phyloP scores from a whole-genome alignment of 2,113 vertebrate genomes.

The Ceyx melanurus region DNA sequence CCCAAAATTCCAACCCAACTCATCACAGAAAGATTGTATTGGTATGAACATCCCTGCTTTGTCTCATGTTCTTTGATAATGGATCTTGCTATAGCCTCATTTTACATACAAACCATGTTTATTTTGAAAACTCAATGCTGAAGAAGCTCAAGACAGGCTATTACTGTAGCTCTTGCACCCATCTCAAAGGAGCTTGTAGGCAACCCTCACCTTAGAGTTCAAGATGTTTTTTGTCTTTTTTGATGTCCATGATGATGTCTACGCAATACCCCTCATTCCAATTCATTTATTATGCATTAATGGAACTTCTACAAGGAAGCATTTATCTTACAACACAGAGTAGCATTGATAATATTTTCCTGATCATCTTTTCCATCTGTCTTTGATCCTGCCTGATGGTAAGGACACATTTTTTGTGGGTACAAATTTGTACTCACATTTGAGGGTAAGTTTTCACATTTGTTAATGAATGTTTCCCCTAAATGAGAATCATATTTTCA shows the following conservation, averaged over 20 bases:
- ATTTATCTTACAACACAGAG: background rate
- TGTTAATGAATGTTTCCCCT: background rate
- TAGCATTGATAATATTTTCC: background rate
- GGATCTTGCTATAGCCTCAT: background rate
- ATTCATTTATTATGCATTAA: background rate
- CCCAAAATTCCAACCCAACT: too few relatives aligned
- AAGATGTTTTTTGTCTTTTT: background rate
- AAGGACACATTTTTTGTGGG: background rate
- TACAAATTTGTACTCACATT: too few relatives aligned
- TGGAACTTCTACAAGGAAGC: background rate
- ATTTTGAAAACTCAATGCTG: background rate
- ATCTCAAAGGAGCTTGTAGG: background rate
- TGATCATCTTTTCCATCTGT: background rate
- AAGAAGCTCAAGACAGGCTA: fast-evolving
- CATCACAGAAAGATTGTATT: too few relatives aligned
- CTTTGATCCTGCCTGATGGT: background rate
- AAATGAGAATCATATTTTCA: background rate
- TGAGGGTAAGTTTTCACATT: background rate
- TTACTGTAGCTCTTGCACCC: background rate
- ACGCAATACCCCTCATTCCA: background rate
- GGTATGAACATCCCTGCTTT: fast-evolving
- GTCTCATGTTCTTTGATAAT: background rate
- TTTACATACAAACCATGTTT: background rate
- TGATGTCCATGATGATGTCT: fast-evolving
- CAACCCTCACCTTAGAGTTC: background rate